phyloP scores from a whole-genome alignment of 2,888 invertebrate species.

The Cryptocheilus praepositus region DNA sequence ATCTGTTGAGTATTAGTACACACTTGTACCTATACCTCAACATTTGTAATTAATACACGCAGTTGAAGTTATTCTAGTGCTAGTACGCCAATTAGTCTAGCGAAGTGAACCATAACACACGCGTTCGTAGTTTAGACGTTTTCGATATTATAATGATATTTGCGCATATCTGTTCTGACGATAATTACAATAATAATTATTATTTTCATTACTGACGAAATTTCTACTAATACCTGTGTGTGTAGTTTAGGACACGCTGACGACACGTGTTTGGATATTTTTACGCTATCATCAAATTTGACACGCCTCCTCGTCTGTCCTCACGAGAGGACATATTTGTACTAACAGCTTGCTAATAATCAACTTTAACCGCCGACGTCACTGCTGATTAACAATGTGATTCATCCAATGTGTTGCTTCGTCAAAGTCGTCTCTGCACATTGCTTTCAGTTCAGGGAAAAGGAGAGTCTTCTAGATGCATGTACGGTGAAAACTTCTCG shows the following conservation, averaged over 20 bases:
- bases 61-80: slow-evolving; percentile 47
- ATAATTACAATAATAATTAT: background rate
- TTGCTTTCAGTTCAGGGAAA: slow-evolving; percentile 22
- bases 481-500: slow-evolving; percentile 15
- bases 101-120: slow-evolving; percentile 41
- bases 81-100: slow-evolving; percentile 56
- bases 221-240: slow-evolving; percentile 32
- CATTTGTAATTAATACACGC: slow-evolving; percentile 31
- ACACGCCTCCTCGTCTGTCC: slow-evolving; percentile 16
- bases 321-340: slow-evolving; percentile 17
- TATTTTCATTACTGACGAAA: slow-evolving; percentile 1
- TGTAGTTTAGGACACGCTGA: slow-evolving; percentile 50
- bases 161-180: background rate
- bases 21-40: slow-evolving; percentile 38
- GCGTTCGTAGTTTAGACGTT: slow-evolving; percentile 53
- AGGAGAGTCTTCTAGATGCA: slow-evolving; percentile 15
- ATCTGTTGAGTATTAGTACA: slow-evolving; percentile 35
- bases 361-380: slow-evolving; percentile 33
- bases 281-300: slow-evolving; percentile 7
- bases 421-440: slow-evolving; percentile 28
- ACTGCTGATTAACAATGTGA: slow-evolving; percentile 39
- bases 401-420: slow-evolving; percentile 67
- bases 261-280: slow-evolving; percentile 23
- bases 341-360: slow-evolving; percentile 29
- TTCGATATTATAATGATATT: slow-evolving; percentile 21